Percentiles rank a stretch among this genome's conserved stretches.
phyloP scores from a whole-genome alignment of 1,140 invertebrate genomes.

The Drosophila ogumai region DNA sequence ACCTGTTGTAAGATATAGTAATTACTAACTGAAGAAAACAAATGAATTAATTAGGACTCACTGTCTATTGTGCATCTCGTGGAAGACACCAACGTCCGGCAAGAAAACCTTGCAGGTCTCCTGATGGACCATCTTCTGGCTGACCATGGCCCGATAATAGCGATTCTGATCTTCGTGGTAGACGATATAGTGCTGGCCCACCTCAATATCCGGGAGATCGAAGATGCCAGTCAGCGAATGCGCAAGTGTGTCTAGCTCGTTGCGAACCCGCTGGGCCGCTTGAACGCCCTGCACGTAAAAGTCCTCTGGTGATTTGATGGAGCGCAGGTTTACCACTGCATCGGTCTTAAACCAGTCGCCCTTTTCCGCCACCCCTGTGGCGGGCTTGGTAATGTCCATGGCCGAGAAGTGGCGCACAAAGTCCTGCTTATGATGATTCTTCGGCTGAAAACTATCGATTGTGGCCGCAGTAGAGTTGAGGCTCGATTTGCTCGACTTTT shows the following conservation, averaged over 20 bases:
- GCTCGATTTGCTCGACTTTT: neutral
- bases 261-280: slow-evolving; percentile 12
- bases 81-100: slow-evolving; percentile 46
- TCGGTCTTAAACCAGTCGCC: slow-evolving; percentile 49
- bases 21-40: neutral
- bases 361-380: neutral
- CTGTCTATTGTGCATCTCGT: slow-evolving; percentile 18
- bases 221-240: neutral
- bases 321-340: slow-evolving; percentile 32
- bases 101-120: slow-evolving; percentile 52
- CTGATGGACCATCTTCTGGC: slow-evolving; percentile 18
- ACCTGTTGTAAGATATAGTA: slow-evolving; percentile 26
- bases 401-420: slow-evolving; percentile 29
- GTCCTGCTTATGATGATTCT: neutral
- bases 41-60: slow-evolving; percentile 9
- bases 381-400: slow-evolving; percentile 26
- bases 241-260: slow-evolving; percentile 15
- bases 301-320: slow-evolving; percentile 47
- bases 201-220: slow-evolving; percentile 16
- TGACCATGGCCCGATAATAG: slow-evolving; percentile 50
- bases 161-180: slow-evolving; percentile 13
- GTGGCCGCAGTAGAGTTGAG: slow-evolving; percentile 3
- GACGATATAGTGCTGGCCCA: slow-evolving; percentile 49
- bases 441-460: neutral
- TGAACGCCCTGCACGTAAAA: slow-evolving; percentile 55